Evolutionary conservation across 1,140 invertebrate genomes (phyloP).

Genomic region (Batillaria attramentaria): DNA sequence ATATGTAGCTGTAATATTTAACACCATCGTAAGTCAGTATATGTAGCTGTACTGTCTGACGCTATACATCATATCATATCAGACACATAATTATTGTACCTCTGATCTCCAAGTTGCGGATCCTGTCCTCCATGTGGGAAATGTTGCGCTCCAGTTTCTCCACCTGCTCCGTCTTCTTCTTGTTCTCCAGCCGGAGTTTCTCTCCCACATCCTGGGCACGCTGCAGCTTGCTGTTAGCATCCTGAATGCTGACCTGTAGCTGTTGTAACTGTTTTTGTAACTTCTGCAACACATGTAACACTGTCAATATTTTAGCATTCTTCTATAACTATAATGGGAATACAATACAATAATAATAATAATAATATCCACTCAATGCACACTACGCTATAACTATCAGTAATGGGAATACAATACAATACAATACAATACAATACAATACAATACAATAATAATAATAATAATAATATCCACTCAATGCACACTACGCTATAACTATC

Average conservation of each 20-base stretch:
- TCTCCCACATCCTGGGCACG: slow-evolving; percentile 48
- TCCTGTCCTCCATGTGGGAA: slow-evolving; percentile 57
- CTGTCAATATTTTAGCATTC: background rate
- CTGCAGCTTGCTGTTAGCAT: slow-evolving; percentile 50
- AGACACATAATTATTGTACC: slow-evolving; percentile 43
- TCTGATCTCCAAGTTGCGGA: slow-evolving; percentile 62
- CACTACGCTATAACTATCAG: background rate
- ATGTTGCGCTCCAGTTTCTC: slow-evolving; percentile 58
- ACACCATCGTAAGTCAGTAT: too few species aligned
- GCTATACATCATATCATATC: background rate
- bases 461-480: background rate
- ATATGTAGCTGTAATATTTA: too few species aligned
- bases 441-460: background rate
- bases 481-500: background rate
- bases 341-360: background rate
- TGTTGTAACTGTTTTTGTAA: slow-evolving; percentile 48
- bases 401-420: background rate
- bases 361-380: background rate
- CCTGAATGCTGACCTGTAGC: slow-evolving; percentile 46
- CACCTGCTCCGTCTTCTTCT: slow-evolving; percentile 60
- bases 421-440: background rate
- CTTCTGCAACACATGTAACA: slow-evolving; percentile 40
- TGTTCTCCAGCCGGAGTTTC: slow-evolving; percentile 53
- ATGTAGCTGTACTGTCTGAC: too few species aligned
- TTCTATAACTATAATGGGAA: background rate